Base-by-base conservation (phyloP, 2,113 vertebrate species). In the Galbula dea region DNA sequence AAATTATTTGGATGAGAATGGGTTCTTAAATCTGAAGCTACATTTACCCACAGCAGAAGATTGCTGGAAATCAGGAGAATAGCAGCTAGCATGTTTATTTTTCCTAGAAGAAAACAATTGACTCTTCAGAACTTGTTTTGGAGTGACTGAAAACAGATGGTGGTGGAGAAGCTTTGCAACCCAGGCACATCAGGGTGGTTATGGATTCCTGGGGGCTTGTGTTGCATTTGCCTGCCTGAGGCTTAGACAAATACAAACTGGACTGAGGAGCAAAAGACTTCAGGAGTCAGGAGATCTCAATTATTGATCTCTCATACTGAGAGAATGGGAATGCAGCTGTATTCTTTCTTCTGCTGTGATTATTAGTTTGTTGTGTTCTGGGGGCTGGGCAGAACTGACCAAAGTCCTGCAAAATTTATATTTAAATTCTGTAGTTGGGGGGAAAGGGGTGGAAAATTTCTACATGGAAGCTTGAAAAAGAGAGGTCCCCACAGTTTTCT, bases 1-100 rank as follows among this genome's bases (percentile, higher is more conserved):
- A 97, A 98, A 98, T 96, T 95, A 88, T 90, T 95, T 97, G 97
- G 97, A 95, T 93, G 63, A 66, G 93, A 88, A 89, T 23, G 75
- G 84, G 54, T 66, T 92, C 90, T 96, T 91, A 96, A 97, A 96
- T 93, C 93, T 85, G 88, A 94, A 88, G 83, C 90, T 96, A 12
- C 86, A 73, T 90, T 94, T 96, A 96, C 85, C 95, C 96, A 79
- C 95, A 95, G 93, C 93, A 97, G 95, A 96, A 97, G 96, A 97
- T 95, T 96, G 91, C 92, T 97, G 96, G 92, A 94, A 95, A 93
- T 95, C 18, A 55, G 91, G 94, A 93, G 93, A 81, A 88, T 90
- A 96, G 89, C 93, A 96, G 89, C 69, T 85, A 87, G 78, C 88
- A 93, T 92, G 68, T 95, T 97, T 95, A 80, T 94, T 97, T 96